phyloP scores from a whole-genome alignment of 2,888 invertebrate genomes.

The Piscicola geometra region DNA sequence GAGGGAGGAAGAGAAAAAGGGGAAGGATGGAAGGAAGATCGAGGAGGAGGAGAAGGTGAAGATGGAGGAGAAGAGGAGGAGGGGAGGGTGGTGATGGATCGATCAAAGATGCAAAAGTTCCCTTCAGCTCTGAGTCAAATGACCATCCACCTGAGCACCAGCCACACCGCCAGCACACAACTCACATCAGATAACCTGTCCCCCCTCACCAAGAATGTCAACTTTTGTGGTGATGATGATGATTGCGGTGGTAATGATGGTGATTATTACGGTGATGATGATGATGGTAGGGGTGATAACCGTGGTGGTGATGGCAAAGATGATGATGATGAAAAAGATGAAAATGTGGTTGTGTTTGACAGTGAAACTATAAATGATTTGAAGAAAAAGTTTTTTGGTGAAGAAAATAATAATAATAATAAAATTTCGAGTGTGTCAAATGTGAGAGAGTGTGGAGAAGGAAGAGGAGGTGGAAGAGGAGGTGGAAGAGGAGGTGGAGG shows the following conservation, averaged over 20 bases:
- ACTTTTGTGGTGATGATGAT: no score
- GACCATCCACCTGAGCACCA: not conserved
- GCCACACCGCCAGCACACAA: not conserved
- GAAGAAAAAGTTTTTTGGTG: no score
- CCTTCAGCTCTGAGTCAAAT: not conserved
- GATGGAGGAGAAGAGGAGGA: not conserved
- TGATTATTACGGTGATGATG: no score
- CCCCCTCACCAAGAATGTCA: not conserved
- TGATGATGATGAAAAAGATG: conserved; percentile 6
- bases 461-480: no score
- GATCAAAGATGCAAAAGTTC: not conserved
- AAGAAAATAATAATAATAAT: no score
- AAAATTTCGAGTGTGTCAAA: no score
- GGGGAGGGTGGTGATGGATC: not conserved
- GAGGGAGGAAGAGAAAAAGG: not conserved
- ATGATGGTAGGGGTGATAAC: no score
- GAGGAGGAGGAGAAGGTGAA: not conserved
- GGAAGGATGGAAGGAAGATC: not conserved
- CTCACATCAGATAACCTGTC: not conserved
- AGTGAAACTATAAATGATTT: no score
- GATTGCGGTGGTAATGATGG: no score
- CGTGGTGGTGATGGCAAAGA: no score
- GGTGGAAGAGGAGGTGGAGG: no score
- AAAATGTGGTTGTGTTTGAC: not conserved
- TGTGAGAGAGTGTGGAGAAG: no score